These are phyloP conservation scores for Eublepharis macularius DNA, from an alignment of 2,113 vertebrate genomes.

Conservation along the genomic window DNA sequence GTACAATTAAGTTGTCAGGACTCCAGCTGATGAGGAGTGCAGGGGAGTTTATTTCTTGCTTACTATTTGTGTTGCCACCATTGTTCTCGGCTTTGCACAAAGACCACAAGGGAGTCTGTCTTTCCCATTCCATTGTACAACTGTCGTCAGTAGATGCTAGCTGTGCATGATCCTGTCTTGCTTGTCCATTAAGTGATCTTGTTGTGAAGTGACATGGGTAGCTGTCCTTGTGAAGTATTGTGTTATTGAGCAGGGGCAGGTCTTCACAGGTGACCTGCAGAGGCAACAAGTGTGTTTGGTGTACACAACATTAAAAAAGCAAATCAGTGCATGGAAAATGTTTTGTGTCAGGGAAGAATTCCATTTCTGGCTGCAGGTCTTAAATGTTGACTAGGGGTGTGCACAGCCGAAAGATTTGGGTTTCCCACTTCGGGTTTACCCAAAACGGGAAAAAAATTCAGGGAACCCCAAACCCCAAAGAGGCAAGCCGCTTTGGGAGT, in stretches of 20 bases:
- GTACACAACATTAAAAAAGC: too few species aligned
- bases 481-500: too few species aligned
- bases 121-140: neutral
- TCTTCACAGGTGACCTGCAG: rapidly evolving
- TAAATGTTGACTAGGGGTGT: too few species aligned
- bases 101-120: neutral
- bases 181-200: too few species aligned
- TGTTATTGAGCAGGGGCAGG: neutral
- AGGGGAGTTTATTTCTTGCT: neutral
- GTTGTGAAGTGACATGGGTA: neutral
- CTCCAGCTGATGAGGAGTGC: neutral
- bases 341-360: too few species aligned
- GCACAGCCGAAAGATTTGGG: too few species aligned
- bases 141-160: neutral
- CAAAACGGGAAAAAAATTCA: too few species aligned
- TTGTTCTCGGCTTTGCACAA: neutral
- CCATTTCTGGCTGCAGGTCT: too few species aligned
- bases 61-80: neutral
- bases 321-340: too few species aligned
- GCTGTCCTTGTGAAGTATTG: neutral
- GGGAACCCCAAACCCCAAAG: too few species aligned
- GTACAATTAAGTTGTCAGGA: constrained; percentile 1
- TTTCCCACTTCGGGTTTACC: too few species aligned
- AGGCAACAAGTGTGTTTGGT: neutral
- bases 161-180: neutral